phyloP scores from a whole-genome alignment of 2,113 vertebrate species.

The Caloenas nicobarica region DNA sequence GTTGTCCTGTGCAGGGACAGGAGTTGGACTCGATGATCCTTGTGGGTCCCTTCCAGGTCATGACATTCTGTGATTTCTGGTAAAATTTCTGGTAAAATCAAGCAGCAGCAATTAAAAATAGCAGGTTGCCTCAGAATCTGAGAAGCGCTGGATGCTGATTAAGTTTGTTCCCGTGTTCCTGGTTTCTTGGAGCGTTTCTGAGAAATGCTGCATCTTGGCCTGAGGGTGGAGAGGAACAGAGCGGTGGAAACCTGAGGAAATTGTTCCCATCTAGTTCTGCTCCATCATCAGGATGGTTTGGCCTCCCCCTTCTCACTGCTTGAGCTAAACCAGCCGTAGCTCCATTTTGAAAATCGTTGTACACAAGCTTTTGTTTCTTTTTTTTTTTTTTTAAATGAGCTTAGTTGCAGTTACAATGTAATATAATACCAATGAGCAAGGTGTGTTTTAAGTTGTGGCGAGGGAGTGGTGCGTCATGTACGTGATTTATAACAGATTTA shows the following conservation, averaged over 20 bases:
- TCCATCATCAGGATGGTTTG: neutral
- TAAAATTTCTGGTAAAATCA: neutral
- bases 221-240: neutral
- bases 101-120: neutral
- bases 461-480: rapidly evolving
- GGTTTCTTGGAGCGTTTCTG: neutral
- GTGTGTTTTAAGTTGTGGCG: rapidly evolving
- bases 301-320: neutral
- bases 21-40: too few species aligned
- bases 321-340: neutral
- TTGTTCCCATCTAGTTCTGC: neutral
- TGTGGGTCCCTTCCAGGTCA: too few species aligned
- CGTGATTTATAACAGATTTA: neutral
- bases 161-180: neutral
- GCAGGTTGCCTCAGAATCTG: neutral
- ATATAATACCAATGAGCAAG: neutral
- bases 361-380: neutral
- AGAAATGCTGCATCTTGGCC: neutral
- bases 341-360: neutral
- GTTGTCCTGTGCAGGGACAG: too few species aligned
- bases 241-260: neutral
- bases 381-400: neutral
- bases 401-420: neutral
- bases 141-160: neutral
- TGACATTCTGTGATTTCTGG: too few species aligned